Percentiles rank a stretch among this genome's conserved stretches.
phyloP scores from a whole-genome alignment of 2,797 vertebrate genomes.

The Hydrocynus forskahlii region DNA sequence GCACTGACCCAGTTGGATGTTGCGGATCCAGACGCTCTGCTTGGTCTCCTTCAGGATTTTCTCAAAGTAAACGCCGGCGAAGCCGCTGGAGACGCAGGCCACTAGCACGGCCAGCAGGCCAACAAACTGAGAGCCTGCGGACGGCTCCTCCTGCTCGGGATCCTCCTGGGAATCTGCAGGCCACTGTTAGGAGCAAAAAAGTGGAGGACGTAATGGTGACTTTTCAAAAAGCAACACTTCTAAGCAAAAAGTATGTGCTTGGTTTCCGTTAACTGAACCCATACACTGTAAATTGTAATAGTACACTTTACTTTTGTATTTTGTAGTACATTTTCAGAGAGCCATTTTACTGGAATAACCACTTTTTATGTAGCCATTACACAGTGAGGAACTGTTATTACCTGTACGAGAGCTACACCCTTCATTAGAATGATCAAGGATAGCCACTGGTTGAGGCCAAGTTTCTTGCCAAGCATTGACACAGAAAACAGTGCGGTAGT shows the following conservation, averaged over 20 bases:
- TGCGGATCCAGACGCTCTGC: slow-evolving; percentile 98
- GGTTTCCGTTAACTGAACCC: no score
- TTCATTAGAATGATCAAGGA: slow-evolving; percentile 92
- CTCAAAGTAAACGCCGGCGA: slow-evolving; percentile 98
- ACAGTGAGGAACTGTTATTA: slow-evolving; percentile 63
- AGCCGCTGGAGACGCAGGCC: slow-evolving; percentile 96
- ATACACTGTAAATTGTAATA: no score
- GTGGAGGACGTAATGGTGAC: not conserved
- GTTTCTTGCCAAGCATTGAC: slow-evolving; percentile 91
- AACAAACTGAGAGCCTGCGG: slow-evolving; percentile 86
- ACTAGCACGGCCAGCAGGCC: slow-evolving; percentile 90
- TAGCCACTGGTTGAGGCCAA: slow-evolving; percentile 94
- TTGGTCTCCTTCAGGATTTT: slow-evolving; percentile 98
- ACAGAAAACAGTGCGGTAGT: slow-evolving; percentile 97
- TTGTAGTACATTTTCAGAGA: no score
- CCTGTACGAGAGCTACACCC: slow-evolving; percentile 95
- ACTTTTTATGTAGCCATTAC: not conserved
- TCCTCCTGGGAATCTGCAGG: slow-evolving; percentile 81
- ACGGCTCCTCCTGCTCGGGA: slow-evolving; percentile 74
- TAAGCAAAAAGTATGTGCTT: not conserved
- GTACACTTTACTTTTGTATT: no score
- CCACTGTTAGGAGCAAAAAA: slow-evolving; percentile 79
- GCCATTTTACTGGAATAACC: not conserved
- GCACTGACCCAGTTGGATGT: slow-evolving; percentile 93
- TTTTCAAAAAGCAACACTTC: not conserved